A percentile compares a stretch with the other conserved stretches of the same genome.
Evolutionary conservation across 2,113 vertebrate genomes (phyloP).

Genomic region (Steatornis caripensis): DNA sequence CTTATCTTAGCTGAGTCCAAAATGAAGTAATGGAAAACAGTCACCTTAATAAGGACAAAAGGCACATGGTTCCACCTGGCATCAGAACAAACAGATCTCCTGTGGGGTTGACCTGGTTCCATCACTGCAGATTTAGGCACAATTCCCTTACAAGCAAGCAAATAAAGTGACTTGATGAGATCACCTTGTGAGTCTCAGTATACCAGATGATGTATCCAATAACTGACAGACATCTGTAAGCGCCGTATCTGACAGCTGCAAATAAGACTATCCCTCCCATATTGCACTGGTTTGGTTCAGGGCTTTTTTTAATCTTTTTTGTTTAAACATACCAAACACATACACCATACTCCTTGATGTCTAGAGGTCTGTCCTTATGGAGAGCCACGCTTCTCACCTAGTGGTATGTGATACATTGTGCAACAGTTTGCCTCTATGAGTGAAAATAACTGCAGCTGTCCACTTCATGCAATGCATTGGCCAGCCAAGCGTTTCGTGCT

Average conservation of each 20-base stretch:
- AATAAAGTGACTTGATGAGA: background rate
- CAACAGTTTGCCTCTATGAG: background rate
- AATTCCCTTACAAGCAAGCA: background rate
- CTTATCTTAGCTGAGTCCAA: background rate
- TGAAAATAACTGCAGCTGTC: background rate
- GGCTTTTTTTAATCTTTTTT: background rate
- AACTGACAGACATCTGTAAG: background rate
- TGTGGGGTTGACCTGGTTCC: constrained; percentile 3
- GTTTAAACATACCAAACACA: background rate
- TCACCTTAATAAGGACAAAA: background rate
- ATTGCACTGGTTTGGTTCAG: no score
- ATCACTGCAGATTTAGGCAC: background rate
- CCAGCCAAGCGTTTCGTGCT: background rate
- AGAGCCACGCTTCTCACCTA: background rate
- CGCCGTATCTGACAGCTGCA: background rate
- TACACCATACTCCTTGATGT: background rate
- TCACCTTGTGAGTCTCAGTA: background rate
- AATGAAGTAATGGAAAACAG: background rate
- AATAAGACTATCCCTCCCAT: background rate
- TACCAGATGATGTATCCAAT: background rate
- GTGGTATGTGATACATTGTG: rapidly evolving
- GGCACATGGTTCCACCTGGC: background rate
- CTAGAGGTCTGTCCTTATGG: background rate
- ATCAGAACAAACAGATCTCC: background rate
- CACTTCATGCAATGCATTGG: background rate